Conservation (phyloP, 64 coral and sea anemone genomes). For the Acropora tenuis region DNA sequence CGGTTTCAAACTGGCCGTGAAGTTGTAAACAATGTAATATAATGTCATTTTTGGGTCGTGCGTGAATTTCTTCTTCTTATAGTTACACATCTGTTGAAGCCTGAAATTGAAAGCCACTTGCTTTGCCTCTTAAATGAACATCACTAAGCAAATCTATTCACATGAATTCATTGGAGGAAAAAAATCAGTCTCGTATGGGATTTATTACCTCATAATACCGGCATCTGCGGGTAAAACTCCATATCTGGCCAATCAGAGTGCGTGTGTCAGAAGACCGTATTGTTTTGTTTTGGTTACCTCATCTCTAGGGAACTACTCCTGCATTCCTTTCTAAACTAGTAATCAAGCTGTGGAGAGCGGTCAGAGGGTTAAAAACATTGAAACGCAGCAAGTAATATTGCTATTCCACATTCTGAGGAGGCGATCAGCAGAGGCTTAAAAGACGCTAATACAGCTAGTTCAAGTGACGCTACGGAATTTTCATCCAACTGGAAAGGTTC, state of each 20-base stretch:
- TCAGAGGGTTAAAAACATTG: background rate
- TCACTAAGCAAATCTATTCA: conserved; percentile 6
- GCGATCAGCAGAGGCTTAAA: background rate
- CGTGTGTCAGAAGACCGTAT: conserved; percentile 2
- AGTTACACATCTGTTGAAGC: background rate
- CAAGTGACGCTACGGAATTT: background rate
- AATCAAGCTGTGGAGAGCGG: conserved; percentile 6
- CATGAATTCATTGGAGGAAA: background rate
- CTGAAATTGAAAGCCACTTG: conserved; percentile 24
- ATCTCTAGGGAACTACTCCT: conserved; percentile 44
- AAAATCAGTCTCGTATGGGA: conserved; percentile 11
- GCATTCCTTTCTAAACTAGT: conserved; percentile 46
- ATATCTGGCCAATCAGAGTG: conserved; percentile 30
- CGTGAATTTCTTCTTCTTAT: background rate
- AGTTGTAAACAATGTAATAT: background rate
- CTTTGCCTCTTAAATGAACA: background rate
- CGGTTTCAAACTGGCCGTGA: background rate
- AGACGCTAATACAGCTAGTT: background rate
- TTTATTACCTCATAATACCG: conserved; percentile 64
- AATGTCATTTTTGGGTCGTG: background rate
- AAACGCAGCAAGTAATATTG: background rate
- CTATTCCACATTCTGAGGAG: background rate
- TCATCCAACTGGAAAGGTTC: background rate
- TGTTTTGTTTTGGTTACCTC: conserved; percentile 54
- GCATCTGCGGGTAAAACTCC: conserved; percentile 49